Conservation (phyloP, 2,113 vertebrate species). For the Isurus oxyrinchus region DNA sequence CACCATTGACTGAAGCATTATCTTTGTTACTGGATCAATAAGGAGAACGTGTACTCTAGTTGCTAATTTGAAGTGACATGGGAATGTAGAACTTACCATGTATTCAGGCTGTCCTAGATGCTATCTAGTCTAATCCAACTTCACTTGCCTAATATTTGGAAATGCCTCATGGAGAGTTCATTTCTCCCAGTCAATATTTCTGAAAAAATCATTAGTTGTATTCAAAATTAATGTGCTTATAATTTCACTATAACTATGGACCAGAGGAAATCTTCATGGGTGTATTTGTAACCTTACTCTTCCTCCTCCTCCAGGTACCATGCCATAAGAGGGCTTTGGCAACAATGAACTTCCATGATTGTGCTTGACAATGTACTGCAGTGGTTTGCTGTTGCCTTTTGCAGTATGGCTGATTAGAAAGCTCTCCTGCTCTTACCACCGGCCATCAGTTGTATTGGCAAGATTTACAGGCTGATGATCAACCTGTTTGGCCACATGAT, state of each 20-base stretch:
- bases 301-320: too few species aligned
- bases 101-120: background rate
- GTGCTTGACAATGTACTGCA: too few species aligned
- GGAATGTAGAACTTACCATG: background rate
- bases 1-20: background rate
- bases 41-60: background rate
- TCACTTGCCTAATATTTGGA: background rate
- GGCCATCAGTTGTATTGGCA: too few species aligned
- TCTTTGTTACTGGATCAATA: background rate
- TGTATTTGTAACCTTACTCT: background rate
- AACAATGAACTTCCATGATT: too few species aligned
- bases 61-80: background rate
- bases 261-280: background rate
- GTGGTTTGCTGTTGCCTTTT: too few species aligned
- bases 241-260: background rate
- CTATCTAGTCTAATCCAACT: background rate
- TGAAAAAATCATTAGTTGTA: background rate
- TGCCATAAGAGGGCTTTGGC: too few species aligned
- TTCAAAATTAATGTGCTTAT: background rate
- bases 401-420: too few species aligned
- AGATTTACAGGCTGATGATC: too few species aligned
- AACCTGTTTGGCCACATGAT: too few species aligned
- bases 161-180: background rate
- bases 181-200: background rate
- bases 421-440: too few species aligned